Base-by-base conservation (phyloP, 2,113 vertebrate genomes). In the Xenopus tropicalis region DNA sequence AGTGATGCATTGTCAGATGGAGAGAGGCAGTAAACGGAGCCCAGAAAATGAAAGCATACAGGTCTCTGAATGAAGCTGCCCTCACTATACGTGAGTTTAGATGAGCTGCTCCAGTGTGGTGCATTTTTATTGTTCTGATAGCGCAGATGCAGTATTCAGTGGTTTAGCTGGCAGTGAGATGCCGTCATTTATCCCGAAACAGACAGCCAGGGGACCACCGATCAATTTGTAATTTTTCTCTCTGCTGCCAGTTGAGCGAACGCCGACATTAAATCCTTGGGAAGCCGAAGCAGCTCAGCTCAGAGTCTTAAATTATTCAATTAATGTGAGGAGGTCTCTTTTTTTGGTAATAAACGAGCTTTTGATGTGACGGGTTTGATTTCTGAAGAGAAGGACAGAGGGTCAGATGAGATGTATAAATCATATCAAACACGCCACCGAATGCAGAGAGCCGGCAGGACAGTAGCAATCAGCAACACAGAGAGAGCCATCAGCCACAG, bases 151-250 rank as follows among this genome's bases (percentile, higher is more conserved):
- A 69, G 66, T 37, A 52, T 76, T 69, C 73, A 76, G 46, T 48
- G 58, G 57, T 67, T 69, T 54, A 69, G 56, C 66, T 75, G 73
- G 73, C 66, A 76, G 58, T 59, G 25, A 69, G 72, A 69, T 20
- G 48, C 66, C 58, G 58, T 76, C 66, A 76, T 69, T 76, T 76
- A 76, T 76, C 66, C 66, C 66, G 29, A 69, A 76, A 69, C 73
- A 76, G 73, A 76, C 73, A 69, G 73, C 73, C 73, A 69, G 62
- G 66, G 73, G 73, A 76, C 73, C 73, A 76, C 73, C 73, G 73
- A 76, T 76, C 73, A 76, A 76, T 76, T 76, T 76, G 73, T 76
- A 69, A 76, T 76, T 76, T 76, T 76, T 76, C 73, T 69, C 66
- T 76, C 66, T 54, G 66, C 66, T 76, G 73, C 73, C 66, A 74